Base-by-base conservation (phyloP, 2,113 vertebrate genomes). In the Hirundichthys speculiger region DNA sequence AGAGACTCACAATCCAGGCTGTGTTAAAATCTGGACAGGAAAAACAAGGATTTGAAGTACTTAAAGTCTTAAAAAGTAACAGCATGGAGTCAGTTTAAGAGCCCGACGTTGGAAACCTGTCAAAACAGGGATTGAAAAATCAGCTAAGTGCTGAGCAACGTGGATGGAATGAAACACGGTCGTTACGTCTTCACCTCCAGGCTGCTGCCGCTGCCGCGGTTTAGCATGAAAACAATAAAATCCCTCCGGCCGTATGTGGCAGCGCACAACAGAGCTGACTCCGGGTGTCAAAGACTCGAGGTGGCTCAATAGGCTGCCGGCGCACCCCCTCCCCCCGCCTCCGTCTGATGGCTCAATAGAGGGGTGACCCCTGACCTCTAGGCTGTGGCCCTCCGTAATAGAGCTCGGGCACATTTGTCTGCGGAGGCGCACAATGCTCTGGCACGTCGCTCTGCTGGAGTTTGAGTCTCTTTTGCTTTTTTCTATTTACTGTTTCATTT, bases 291-390 rank as follows among this genome's bases (percentile, higher is more conserved):
- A 55, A 65, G 69, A 5, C 73, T 65, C 57, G 16, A 65, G 21
- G 43, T 27, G 22, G 3, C 62, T 83, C 69, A 81, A 75, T 73
- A 10, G 75, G 60, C 55, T 2, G 56, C 27, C 3, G 61, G 69
- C 86, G 88, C 87, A 61, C 87, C 87, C 80, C 42, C 46, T 38
- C 38, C 55, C 79, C 73, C 86, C 82, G 18, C 81, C 85, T 79
- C 84, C 73, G 61, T 71, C 71, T 90, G 90, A 92, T 86, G 77
- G 89, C 90, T 91, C 90, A 91, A 92, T 91, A 89, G 85, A 88
- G 49, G 15, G 64, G 39, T 64, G 76, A 89, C 34, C 90, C 83
- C 46, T 86, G 38, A 90, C 88, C 88, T 64, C 21, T 8, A 15
- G 67, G 85, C 56, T 64, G 69, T 10, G 69, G 69, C 69, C 73